Evolutionary conservation across 2,888 invertebrate species (phyloP).

Genomic region (Melanophora roralis): DNA sequence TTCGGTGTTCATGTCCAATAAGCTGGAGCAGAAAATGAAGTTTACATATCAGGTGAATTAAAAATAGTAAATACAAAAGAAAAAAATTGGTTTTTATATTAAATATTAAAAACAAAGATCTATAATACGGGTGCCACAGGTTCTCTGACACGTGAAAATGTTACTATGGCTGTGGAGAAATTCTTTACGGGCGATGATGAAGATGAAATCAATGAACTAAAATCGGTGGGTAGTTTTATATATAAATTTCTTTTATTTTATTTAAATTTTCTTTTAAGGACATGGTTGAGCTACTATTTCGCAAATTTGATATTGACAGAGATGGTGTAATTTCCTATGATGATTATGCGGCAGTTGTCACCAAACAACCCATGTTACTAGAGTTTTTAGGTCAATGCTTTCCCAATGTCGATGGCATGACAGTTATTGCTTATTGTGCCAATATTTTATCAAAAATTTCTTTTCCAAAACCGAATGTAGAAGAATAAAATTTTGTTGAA

Average conservation of each 20-base stretch:
- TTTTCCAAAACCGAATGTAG: slow-evolving; percentile 50
- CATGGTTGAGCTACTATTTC: slow-evolving; percentile 84
- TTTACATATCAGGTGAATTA: slow-evolving; percentile 81
- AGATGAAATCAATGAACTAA: slow-evolving; percentile 84
- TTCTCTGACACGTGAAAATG: slow-evolving; percentile 83
- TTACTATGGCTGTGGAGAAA: slow-evolving; percentile 78
- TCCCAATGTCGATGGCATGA: slow-evolving; percentile 78
- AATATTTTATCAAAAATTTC: slow-evolving; percentile 66
- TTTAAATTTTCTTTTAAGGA: slow-evolving; percentile 78
- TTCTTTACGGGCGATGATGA: slow-evolving; percentile 79
- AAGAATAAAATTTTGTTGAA: slow-evolving; percentile 15
- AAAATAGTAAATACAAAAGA: slow-evolving; percentile 3
- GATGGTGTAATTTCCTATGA: slow-evolving; percentile 83
- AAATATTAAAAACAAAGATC: slow-evolving; percentile 64
- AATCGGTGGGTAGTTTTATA: slow-evolving; percentile 64
- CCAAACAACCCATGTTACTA: slow-evolving; percentile 81
- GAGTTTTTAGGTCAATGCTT: slow-evolving; percentile 86
- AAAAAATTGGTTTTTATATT: too few species aligned
- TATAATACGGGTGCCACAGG: slow-evolving; percentile 84
- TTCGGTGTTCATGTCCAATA: slow-evolving; percentile 83
- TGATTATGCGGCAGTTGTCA: slow-evolving; percentile 82
- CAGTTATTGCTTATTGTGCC: slow-evolving; percentile 73
- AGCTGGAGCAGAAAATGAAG: slow-evolving; percentile 82
- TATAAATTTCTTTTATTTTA: neutral
- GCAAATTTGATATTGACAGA: slow-evolving; percentile 85